Evolutionary conservation across 1,140 invertebrate species (phyloP).

Genomic region (Calycopis cecrops): DNA sequence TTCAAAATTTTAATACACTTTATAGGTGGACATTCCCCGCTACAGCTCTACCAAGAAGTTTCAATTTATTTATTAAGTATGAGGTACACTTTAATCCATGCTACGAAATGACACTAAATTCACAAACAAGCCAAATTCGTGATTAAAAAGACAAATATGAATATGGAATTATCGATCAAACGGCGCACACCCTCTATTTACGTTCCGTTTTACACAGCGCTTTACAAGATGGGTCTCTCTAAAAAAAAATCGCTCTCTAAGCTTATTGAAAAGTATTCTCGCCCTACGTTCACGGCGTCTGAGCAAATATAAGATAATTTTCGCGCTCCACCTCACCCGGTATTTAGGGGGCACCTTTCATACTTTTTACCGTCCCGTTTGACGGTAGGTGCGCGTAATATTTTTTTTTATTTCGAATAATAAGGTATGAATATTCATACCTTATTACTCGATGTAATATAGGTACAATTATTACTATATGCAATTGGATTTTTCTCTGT

Average conservation of each 20-base stretch:
- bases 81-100: too few species aligned
- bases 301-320: slow-evolving; percentile 74
- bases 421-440: slow-evolving; percentile 7
- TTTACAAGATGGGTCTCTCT: slow-evolving; percentile 56
- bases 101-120: background rate
- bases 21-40: too few species aligned
- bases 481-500: too few species aligned
- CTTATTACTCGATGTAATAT: too few species aligned
- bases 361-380: slow-evolving; percentile 65
- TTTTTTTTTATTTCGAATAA: slow-evolving; percentile 54
- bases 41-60: too few species aligned
- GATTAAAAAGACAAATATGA: slow-evolving; percentile 7
- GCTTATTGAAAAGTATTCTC: slow-evolving; percentile 73
- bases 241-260: slow-evolving; percentile 64
- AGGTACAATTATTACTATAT: too few species aligned
- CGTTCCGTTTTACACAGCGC: slow-evolving; percentile 49
- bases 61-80: too few species aligned
- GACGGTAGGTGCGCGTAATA: slow-evolving; percentile 54
- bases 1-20: too few species aligned
- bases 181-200: slow-evolving; percentile 60
- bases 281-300: slow-evolving; percentile 68
- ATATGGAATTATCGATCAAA: slow-evolving; percentile 40
- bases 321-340: slow-evolving; percentile 64
- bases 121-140: background rate
- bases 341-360: slow-evolving; percentile 72